Evolutionary conservation across 92 coral and sea anemone species (phyloP), one percentile per base, ranked within the genome.

Genomic region (Epizoanthus fatuus): DNA sequence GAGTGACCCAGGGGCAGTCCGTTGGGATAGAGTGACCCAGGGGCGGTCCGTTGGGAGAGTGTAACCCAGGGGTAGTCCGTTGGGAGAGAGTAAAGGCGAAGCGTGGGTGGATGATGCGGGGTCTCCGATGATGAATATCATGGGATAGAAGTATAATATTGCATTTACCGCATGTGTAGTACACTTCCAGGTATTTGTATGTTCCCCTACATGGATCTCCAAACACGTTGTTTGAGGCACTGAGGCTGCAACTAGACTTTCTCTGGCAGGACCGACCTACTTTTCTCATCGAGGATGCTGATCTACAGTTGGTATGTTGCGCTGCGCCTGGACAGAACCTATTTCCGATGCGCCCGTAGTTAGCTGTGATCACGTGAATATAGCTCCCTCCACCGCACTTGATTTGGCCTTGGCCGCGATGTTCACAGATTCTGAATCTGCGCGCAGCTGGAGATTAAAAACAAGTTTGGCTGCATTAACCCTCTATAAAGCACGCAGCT

Each of bases 151-250:
- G 1, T 29, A 29, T 29, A 29, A 29, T 29, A 29, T 29, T 29
- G 35, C 35, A 29, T 49, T 49, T 70, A 70, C 75, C 75, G 13
- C 75, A 70, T n/a, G 29, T 44, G 37, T 70, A 70, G 57, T 70
- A 54, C 4, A 70, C 56, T 32, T 70, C 75, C 16, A 70, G 38
- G n/a, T 70, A 70, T 15, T 70, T 70, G 15, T 5, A 12, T 42
- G 57, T 70, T 7, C 75, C 37, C 14, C 11, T 22, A 38, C 75
- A 70, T 19, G 75, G 75, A 15, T 70, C 75, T 40, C 75, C 75
- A 70, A 42, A 70, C 58, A 42, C 75, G 75, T 58, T 45, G 75
- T 42, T 70, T 45, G 75, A 70, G 20, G 75, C 75, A 16, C 10
- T 53, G 0, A 70, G 56, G 2, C 13, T 16, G 52, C 75, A 70